Evolutionary conservation across 1,140 invertebrate species (phyloP).

Genomic region (Pantala flavescens): DNA sequence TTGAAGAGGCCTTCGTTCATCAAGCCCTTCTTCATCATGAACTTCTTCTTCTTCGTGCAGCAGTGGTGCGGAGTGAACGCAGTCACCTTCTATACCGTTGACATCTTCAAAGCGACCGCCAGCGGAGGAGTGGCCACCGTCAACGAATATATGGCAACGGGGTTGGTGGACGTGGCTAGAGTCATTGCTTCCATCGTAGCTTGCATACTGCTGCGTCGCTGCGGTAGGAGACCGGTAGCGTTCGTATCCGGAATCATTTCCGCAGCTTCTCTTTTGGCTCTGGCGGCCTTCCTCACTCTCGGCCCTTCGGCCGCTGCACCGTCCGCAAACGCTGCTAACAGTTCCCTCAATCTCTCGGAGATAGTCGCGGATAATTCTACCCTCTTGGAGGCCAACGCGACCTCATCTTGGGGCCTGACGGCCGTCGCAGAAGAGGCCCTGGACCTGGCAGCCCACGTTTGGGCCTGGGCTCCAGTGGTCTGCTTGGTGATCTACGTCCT

Average conservation of each 20-base stretch:
- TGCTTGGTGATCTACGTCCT: constrained; percentile 45
- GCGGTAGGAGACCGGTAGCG: constrained; percentile 43
- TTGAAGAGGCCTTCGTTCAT: constrained; percentile 29
- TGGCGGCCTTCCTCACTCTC: constrained; percentile 31
- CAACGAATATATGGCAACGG: constrained; percentile 47
- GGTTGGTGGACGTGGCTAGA: constrained; percentile 56
- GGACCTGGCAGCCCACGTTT: background rate
- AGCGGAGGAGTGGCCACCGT: constrained; percentile 33
- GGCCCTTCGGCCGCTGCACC: constrained; percentile 24
- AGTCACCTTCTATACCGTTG: constrained; percentile 60
- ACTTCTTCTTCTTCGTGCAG: constrained; percentile 46
- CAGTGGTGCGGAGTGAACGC: constrained; percentile 57
- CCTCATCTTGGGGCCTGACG: background rate
- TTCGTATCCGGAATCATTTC: constrained; percentile 47
- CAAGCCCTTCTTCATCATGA: constrained; percentile 49
- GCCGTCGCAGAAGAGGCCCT: background rate
- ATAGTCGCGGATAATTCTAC: too few relatives aligned
- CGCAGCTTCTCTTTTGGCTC: constrained; percentile 38
- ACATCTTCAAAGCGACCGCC: constrained; percentile 33
- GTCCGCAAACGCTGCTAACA: constrained; percentile 23
- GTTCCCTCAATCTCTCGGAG: background rate
- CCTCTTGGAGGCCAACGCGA: background rate
- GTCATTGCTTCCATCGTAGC: constrained; percentile 46
- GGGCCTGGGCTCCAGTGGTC: constrained; percentile 37
- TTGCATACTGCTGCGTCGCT: constrained; percentile 46